Conservation (phyloP, 2,888 invertebrate genomes). For the Isoperla grammatica region DNA sequence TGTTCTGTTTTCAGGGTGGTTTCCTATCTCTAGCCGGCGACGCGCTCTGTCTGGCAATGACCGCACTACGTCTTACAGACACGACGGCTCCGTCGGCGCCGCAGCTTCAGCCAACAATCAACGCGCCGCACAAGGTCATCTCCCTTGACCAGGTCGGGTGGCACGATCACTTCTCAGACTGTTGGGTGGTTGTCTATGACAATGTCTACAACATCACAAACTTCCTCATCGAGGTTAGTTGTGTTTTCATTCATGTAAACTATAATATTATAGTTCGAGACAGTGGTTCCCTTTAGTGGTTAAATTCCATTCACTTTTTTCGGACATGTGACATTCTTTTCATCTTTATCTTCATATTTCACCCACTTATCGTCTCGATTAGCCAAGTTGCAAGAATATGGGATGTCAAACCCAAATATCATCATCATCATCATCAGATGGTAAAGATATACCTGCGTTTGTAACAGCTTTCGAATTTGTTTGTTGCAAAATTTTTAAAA, state of each 20-base stretch:
- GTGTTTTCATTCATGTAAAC: neutral
- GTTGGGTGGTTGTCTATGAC: slow-evolving; percentile 85
- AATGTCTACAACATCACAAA: slow-evolving; percentile 76
- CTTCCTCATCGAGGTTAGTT: slow-evolving; percentile 61
- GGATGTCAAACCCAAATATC: no score
- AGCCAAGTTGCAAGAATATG: no score
- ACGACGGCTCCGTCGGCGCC: slow-evolving; percentile 37
- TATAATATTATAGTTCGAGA: neutral
- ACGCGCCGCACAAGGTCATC: neutral
- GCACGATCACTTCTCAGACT: slow-evolving; percentile 67
- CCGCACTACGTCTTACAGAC: slow-evolving; percentile 46
- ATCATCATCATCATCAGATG: no score
- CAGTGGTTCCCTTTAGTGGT: no score
- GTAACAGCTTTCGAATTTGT: no score
- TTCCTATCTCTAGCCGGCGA: slow-evolving; percentile 44
- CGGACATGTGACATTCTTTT: neutral
- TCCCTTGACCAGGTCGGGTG: slow-evolving; percentile 65
- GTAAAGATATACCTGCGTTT: no score
- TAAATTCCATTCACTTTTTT: neutral
- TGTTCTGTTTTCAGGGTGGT: neutral
- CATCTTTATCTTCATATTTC: no score
- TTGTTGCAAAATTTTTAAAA: no score
- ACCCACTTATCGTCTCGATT: no score
- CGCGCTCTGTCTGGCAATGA: slow-evolving; percentile 38
- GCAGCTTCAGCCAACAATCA: neutral